These are phyloP conservation scores for Chesias legatella DNA, from an alignment of 2,888 invertebrate species.

Conservation along the genomic window DNA sequence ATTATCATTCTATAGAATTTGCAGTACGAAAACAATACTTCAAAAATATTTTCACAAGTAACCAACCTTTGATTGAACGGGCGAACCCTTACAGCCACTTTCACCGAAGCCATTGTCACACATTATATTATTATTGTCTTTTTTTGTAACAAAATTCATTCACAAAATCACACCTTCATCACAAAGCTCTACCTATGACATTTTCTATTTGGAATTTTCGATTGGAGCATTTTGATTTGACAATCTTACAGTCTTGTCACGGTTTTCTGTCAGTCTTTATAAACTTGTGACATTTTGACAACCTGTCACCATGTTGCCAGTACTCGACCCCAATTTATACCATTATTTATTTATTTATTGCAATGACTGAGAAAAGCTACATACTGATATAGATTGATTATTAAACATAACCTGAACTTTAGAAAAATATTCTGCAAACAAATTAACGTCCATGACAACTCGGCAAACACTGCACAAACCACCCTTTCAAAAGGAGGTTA, in stretches of 20 bases:
- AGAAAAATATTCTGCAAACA: no score
- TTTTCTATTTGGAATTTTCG: constrained; percentile 42
- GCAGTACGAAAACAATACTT: constrained; percentile 28
- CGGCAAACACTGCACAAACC: no score
- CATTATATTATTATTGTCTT: constrained; percentile 69
- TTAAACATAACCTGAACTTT: no score
- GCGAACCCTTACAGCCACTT: constrained; percentile 94
- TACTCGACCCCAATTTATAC: no score
- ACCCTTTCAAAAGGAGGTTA: no score
- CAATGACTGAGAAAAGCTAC: no score
- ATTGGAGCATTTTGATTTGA: constrained; percentile 27
- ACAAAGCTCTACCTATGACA: constrained; percentile 60
- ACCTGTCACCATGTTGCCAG: constrained; percentile 3
- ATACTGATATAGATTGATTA: no score
- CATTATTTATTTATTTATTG: no score
- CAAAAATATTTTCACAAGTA: constrained; percentile 36
- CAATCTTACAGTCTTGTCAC: constrained; percentile 19
- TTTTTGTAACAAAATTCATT: constrained; percentile 48
- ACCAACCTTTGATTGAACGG: constrained; percentile 92
- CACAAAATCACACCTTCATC: constrained; percentile 53
- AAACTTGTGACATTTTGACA: constrained; percentile 8
- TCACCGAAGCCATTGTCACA: constrained; percentile 92
- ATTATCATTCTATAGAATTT: constrained; percentile 36
- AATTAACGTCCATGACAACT: no score
- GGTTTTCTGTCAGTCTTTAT: constrained; percentile 19